Percentiles rank a stretch among this genome's conserved stretches.
These are phyloP conservation scores for Umimayanthus chanpuru DNA, from an alignment of 92 coral and sea anemone genomes.

Conservation along the genomic window DNA sequence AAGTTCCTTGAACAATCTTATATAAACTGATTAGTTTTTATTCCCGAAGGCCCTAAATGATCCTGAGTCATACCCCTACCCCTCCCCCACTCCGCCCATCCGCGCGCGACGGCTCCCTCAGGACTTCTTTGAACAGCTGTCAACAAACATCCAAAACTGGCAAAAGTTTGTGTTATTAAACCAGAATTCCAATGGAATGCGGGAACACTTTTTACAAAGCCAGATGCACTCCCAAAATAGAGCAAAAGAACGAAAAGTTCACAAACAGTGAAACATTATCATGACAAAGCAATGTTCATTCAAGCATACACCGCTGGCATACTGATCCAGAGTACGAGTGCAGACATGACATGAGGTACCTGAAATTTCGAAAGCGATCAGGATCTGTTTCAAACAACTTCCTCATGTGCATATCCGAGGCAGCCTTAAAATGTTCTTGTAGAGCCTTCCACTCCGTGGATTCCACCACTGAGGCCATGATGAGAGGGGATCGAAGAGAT, in stretches of 20 bases:
- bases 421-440: constrained; percentile 70
- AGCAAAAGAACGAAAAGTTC: no score
- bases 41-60: not conserved
- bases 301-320: not conserved
- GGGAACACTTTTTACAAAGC: not conserved
- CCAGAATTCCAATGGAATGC: not conserved
- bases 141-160: no score
- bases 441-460: constrained; percentile 68
- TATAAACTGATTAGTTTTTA: no score
- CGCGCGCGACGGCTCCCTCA: not conserved
- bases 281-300: not conserved
- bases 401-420: constrained; percentile 83
- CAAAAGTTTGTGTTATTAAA: no score
- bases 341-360: constrained; percentile 41
- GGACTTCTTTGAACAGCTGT: no score
- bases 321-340: no score
- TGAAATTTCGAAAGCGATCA: constrained; percentile 83
- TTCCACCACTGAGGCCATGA: constrained; percentile 58
- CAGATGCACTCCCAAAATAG: not conserved
- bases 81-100: not conserved
- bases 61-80: not conserved
- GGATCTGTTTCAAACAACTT: constrained; percentile 81
- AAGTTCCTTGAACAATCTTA: no score
- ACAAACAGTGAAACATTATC: not conserved
- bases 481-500: not conserved